A percentile compares a stretch with the other conserved stretches of the same genome.
Evolutionary conservation across 2,113 vertebrate genomes (phyloP).

Genomic region (Pyxicephalus adspersus): DNA sequence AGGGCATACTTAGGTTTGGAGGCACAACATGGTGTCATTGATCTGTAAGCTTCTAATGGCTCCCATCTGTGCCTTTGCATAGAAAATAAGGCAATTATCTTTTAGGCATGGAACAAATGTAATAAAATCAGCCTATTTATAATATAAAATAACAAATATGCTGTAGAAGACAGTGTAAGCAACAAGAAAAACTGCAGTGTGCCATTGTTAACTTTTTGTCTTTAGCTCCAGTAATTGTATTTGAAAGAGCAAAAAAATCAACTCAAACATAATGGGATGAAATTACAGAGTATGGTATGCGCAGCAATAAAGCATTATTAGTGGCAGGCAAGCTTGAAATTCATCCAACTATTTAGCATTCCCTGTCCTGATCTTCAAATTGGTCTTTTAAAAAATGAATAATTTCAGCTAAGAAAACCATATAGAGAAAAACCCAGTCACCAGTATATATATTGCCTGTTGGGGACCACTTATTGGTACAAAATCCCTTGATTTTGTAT

Average conservation of each 20-base stretch:
- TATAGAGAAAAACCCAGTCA: background rate
- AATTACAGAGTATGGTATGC: background rate
- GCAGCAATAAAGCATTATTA: constrained; percentile 15
- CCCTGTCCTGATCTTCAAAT: background rate
- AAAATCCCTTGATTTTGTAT: no score
- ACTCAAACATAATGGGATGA: constrained; percentile 10
- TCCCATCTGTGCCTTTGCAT: no score
- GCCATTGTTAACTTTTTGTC: background rate
- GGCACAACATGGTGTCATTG: no score
- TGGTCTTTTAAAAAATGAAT: background rate
- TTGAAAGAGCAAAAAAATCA: background rate
- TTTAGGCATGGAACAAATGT: no score
- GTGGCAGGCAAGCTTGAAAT: background rate
- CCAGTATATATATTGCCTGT: no score
- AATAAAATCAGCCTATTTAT: no score
- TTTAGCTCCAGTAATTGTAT: background rate
- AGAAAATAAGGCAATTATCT: no score
- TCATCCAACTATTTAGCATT: constrained; percentile 1
- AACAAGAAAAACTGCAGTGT: background rate
- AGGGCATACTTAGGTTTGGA: no score
- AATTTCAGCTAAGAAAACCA: constrained; percentile 5
- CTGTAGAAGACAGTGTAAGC: no score
- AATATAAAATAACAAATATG: no score
- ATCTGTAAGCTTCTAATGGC: no score
- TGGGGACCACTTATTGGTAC: no score